phyloP scores from a whole-genome alignment of 2,113 vertebrate genomes.

The Bos javanicus region DNA sequence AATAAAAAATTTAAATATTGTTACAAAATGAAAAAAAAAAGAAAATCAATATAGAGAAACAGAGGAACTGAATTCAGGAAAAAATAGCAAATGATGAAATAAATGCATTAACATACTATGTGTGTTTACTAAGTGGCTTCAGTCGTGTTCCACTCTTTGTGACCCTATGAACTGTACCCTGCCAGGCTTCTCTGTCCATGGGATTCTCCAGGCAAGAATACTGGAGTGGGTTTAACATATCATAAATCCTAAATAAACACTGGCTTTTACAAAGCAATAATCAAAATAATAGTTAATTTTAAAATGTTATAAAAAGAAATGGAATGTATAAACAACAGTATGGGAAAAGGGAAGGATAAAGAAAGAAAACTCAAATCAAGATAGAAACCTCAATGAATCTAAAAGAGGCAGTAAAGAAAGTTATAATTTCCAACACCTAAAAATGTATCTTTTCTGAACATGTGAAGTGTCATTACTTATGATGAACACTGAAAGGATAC shows the following conservation, averaged over 20 bases:
- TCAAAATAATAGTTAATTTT: background rate
- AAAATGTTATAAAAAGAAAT: background rate
- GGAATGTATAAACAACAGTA: background rate
- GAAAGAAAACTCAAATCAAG: background rate
- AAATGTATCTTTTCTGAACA: background rate
- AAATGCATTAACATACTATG: background rate
- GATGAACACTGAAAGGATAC: constrained; percentile 87
- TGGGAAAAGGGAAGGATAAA: background rate
- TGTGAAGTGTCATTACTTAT: background rate
- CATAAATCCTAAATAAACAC: background rate
- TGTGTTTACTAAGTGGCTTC: background rate
- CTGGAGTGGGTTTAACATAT: background rate
- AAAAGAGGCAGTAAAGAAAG: background rate
- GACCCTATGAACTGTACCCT: background rate
- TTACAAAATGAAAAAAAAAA: background rate
- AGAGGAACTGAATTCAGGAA: background rate
- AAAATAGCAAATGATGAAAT: background rate
- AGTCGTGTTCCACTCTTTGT: background rate
- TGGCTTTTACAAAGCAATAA: background rate
- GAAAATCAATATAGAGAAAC: background rate
- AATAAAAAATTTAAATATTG: no score
- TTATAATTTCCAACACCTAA: background rate
- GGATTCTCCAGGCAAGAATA: background rate
- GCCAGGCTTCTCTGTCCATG: background rate
- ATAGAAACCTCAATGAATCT: background rate